Evolutionary conservation across 2,113 vertebrate genomes (phyloP).

Genomic region (Oncorhynchus masou): DNA sequence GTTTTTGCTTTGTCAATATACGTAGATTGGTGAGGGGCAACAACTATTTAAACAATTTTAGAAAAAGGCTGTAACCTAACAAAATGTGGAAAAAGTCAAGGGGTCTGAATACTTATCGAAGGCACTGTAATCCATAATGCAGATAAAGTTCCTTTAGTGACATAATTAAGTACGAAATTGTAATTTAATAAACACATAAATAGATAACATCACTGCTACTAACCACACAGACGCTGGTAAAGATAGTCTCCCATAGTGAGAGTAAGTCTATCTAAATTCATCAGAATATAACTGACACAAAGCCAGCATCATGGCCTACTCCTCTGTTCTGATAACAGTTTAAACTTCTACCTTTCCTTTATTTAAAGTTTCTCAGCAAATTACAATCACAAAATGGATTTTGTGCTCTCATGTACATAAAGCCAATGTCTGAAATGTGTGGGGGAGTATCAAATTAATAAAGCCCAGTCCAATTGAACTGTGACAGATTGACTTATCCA

Average conservation of each 20-base stretch:
- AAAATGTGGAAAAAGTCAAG: too few species aligned
- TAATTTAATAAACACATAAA: background rate
- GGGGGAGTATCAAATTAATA: conserved; percentile 24
- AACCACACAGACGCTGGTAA: background rate
- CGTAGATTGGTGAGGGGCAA: too few species aligned
- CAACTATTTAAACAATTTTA: too few species aligned
- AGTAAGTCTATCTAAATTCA: background rate
- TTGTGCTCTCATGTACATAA: background rate
- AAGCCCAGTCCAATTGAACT: conserved; percentile 26
- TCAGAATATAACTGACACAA: background rate
- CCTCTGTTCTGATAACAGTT: background rate
- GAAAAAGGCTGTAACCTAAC: too few species aligned
- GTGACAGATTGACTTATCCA: conserved; percentile 36
- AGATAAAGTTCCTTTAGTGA: background rate
- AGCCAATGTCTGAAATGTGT: conserved; percentile 7
- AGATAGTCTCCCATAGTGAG: background rate
- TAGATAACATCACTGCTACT: too few species aligned
- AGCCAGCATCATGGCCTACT: background rate
- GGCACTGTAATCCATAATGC: background rate
- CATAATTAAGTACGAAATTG: background rate
- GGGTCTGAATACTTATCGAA: too few species aligned
- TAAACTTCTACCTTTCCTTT: background rate
- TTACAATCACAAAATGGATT: background rate
- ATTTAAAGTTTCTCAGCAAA: background rate
- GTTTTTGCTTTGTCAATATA: too few species aligned